Base-by-base conservation (phyloP, 1,140 invertebrate genomes). In the Protaetia brevitarsis region DNA sequence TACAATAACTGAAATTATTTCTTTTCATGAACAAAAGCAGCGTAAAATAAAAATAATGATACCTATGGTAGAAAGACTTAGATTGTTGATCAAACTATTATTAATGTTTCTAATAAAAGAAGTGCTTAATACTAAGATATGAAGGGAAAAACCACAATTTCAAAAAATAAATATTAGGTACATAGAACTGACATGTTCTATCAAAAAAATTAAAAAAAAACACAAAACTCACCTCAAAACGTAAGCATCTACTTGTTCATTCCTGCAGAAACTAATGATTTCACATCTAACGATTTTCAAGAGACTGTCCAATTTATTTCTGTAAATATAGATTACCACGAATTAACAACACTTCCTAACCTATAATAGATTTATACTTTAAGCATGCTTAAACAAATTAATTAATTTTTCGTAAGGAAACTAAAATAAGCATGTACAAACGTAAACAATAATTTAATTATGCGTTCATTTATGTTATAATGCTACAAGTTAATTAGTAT, bases 201-300 rank as follows among this genome's bases (percentile, higher is more conserved):
- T 19, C 13, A 51, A 77, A 77, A 72, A 64, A 36, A 59, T 27
- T 62, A 59, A 60, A 27, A 65, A 62, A 26, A 36, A 11, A 30
- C 67, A 58, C 29, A 45, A 5, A 23, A 73, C 82, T 87, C 84
- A 97, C 95, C 95, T 98, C 3, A 99, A 83, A 4, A 99, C 94
- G 80, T 98, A 99, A 29, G 96, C 93, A 82, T 98, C 95, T 69
- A 99, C 87, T 76, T 90, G 85, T 64, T 95, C 92, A 80, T 95
- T 96, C 69, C 87, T 88, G 21, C 87, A 89, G 74, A 88, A 92
- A 80, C 95, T 97, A 77, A 99, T 96, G 64, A 99, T 97, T 82
- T 97, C 95, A 80, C 96, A 98, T 72, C 93, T 87, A 7, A 98
- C 96, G 65, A 93, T 88, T 78, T 95, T 90, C 74, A 99, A 80